Evolutionary conservation across 2,888 invertebrate species (phyloP), one percentile per base, ranked within the genome.

Genomic region (Mesorhabditis belari): DNA sequence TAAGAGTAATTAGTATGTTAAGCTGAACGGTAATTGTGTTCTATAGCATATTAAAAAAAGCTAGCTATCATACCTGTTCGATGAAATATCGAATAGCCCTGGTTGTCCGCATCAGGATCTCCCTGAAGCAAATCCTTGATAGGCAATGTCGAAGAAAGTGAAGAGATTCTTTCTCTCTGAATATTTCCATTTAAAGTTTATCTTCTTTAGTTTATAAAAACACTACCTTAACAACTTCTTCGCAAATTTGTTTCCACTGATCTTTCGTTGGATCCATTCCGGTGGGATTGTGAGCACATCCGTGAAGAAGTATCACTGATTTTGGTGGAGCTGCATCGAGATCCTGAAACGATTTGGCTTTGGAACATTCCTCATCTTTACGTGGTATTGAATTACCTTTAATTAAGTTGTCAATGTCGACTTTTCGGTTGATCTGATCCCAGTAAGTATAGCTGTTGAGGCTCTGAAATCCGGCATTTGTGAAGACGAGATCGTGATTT

Each of bases 271-370:
- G 94, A 83, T 98, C 96, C 74, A 90, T 89, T 55, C 98, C 98
- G 5, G 98, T 98, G 5, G 98, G 98, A 85, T 98, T 98, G 83
- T 98, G 98, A 3, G 96, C 96, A 83, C 94, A 93, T 0, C 91
- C 89, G 82, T 99, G 96, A 50, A 99, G 85, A 70, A 98, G 87
- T 54, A 99, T 87, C 0, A 92, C 91, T 0, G 92, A 85, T 77
- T 89, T 65, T n/a, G 44, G 44, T 9, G 44, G 44, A 9, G 44
- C 24, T 5, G 51, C 25, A 19, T 24, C 17, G 51, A 50, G 51
- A 19, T n/a, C 17, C 17, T 50, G 19, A 50, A 19, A 50, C n/a
- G 44, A 35, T 35, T 35, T 35, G 12, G 44, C 12, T 35, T 35
- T 35, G 12, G 12, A n/a, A 35, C 44, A 2, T 35, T 35, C n/a